Conservation (phyloP, 2,888 invertebrate genomes). For the Entomobrya proxima region DNA sequence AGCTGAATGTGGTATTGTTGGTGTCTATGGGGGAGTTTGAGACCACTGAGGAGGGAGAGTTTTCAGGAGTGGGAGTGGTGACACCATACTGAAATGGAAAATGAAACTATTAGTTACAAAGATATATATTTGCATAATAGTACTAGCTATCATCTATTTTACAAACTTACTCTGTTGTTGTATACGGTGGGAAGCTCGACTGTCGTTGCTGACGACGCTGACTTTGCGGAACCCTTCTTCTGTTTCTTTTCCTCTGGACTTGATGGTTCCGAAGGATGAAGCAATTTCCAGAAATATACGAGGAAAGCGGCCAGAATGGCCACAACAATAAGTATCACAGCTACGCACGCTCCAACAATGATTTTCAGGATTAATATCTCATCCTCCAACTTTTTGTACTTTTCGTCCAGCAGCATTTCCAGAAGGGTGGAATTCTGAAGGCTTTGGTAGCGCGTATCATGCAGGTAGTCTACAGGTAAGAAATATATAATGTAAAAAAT, state of each 20-base stretch:
- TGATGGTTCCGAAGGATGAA: slow-evolving; percentile 19
- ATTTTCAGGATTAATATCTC: slow-evolving; percentile 62
- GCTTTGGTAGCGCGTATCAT: slow-evolving; percentile 56
- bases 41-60: slow-evolving; percentile 33
- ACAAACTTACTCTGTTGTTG: slow-evolving; percentile 48
- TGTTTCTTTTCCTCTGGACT: slow-evolving; percentile 25
- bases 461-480: slow-evolving; percentile 51
- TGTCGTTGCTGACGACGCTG: slow-evolving; percentile 3
- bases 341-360: slow-evolving; percentile 57
- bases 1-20: slow-evolving; percentile 32
- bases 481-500: too few relatives aligned
- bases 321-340: slow-evolving; percentile 56
- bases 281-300: slow-evolving; percentile 58
- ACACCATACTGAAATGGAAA: slow-evolving; percentile 45
- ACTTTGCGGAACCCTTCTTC: not conserved
- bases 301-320: slow-evolving; percentile 43
- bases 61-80: slow-evolving; percentile 55
- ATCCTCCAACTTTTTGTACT: slow-evolving; percentile 56
- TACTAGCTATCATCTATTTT: not conserved
- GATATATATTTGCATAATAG: slow-evolving; percentile 11
- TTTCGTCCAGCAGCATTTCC: slow-evolving; percentile 53
- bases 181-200: slow-evolving; percentile 64
- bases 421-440: slow-evolving; percentile 43
- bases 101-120: not conserved
- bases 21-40: slow-evolving; percentile 54